A percentile compares a stretch with the other conserved stretches of the same genome.
phyloP scores from a whole-genome alignment of 1,140 invertebrate genomes.

The Venustaconcha ellipsiformis region DNA sequence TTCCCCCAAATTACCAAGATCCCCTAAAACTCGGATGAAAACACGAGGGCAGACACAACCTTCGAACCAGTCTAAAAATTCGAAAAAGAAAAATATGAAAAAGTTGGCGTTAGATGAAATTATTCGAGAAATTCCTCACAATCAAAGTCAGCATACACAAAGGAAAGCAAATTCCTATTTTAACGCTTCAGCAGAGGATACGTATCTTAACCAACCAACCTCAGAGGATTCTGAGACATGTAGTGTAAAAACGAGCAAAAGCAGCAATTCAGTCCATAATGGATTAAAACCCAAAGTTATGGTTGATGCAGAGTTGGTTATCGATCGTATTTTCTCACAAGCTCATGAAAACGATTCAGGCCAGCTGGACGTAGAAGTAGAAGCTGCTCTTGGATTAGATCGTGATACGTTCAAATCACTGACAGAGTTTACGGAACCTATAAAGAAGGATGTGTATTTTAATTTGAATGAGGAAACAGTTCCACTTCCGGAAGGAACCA shows the following conservation, averaged over 20 bases:
- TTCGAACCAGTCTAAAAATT: slow-evolving; percentile 14
- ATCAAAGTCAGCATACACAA: slow-evolving; percentile 10
- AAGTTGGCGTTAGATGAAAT: slow-evolving; percentile 41
- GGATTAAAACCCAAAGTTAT: slow-evolving; percentile 21
- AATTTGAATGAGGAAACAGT: background rate
- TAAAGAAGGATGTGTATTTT: slow-evolving; percentile 14
- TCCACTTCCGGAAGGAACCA: slow-evolving; percentile 35
- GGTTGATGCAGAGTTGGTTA: slow-evolving; percentile 42
- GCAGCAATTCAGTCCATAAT: slow-evolving; percentile 9
- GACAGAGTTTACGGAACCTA: background rate
- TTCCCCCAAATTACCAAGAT: slow-evolving; percentile 15
- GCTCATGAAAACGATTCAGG: slow-evolving; percentile 10
- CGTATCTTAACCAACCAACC: slow-evolving; percentile 41
- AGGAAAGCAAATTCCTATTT: slow-evolving; percentile 36
- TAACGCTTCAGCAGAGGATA: slow-evolving; percentile 30
- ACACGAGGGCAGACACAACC: slow-evolving; percentile 4
- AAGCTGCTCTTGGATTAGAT: slow-evolving; percentile 35
- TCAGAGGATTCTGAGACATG: slow-evolving; percentile 47
- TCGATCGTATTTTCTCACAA: slow-evolving; percentile 46
- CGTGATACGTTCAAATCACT: slow-evolving; percentile 16
- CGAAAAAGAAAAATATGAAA: slow-evolving; percentile 31
- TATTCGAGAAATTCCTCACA: slow-evolving; percentile 50
- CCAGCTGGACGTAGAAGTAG: slow-evolving; percentile 23
- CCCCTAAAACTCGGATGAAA: slow-evolving; percentile 3
- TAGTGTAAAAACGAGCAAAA: slow-evolving; percentile 34